Evolutionary conservation across 2,797 vertebrate genomes (phyloP).

Genomic region (Chanos chanos): DNA sequence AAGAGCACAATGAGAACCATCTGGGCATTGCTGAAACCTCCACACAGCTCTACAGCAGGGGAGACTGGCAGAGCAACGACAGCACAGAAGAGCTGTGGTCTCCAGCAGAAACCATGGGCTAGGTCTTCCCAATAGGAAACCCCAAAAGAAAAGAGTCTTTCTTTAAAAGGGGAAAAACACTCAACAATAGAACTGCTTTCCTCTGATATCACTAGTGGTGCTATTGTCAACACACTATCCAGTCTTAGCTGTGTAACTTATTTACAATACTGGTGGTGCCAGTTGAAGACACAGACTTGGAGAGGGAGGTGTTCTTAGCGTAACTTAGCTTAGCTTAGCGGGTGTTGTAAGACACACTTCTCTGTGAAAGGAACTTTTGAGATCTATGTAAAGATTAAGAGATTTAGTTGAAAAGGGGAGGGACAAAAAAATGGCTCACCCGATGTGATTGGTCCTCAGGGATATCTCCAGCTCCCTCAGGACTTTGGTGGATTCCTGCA

Average conservation of each 20-base stretch:
- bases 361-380: too few relatives aligned
- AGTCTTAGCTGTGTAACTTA: too few relatives aligned
- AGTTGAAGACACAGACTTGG: too few relatives aligned
- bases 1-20: constrained; percentile 75
- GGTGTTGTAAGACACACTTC: too few relatives aligned
- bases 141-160: constrained; percentile 52
- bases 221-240: constrained; percentile 16
- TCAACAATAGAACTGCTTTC: constrained; percentile 35
- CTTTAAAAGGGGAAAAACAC: constrained; percentile 43
- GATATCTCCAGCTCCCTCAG: constrained; percentile 95
- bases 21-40: constrained; percentile 67
- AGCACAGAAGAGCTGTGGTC: constrained; percentile 60
- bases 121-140: constrained; percentile 52
- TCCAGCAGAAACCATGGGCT: constrained; percentile 45
- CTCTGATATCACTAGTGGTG: constrained; percentile 25
- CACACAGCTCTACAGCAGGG: constrained; percentile 34
- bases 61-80: constrained; percentile 55
- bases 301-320: too few relatives aligned
- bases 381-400: constrained; percentile 17
- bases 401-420: constrained; percentile 2
- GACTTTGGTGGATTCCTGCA: constrained; percentile 95
- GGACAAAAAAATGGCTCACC: constrained; percentile 70
- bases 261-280: too few relatives aligned
- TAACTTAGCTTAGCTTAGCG: too few relatives aligned
- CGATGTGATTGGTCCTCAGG: constrained; percentile 94